phyloP scores from a whole-genome alignment of 1,140 invertebrate genomes.

The Macrobrachium nipponense region DNA sequence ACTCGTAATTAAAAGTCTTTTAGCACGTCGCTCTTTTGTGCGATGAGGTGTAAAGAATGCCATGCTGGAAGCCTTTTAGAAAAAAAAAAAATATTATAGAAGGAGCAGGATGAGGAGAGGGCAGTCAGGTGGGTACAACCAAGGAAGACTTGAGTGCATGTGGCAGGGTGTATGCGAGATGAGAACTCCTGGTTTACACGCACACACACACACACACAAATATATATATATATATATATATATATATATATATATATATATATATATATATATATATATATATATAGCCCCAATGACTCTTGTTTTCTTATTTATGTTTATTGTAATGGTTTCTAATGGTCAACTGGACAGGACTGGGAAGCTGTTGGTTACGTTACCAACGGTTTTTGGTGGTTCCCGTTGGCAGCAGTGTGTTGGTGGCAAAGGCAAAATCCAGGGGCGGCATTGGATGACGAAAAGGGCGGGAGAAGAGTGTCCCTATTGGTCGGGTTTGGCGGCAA shows the following conservation, averaged over 20 bases:
- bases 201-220: background rate
- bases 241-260: conserved; percentile 10
- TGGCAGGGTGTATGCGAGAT: background rate
- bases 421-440: background rate
- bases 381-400: too few species aligned
- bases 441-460: background rate
- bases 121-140: background rate
- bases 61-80: background rate
- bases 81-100: background rate
- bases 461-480: background rate
- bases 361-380: too few species aligned
- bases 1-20: too few species aligned
- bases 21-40: too few species aligned
- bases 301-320: too few species aligned
- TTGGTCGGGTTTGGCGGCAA: too few species aligned
- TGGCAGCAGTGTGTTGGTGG: background rate
- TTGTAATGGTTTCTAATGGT: too few species aligned
- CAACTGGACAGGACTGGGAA: too few species aligned
- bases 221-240: conserved; percentile 10
- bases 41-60: background rate
- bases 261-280: conserved; percentile 2
- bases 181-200: too few species aligned
- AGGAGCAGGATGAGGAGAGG: background rate
- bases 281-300: too few species aligned
- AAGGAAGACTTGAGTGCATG: background rate